phyloP scores from a whole-genome alignment of 2,888 invertebrate genomes.

The Tenthredo distinguenda region DNA sequence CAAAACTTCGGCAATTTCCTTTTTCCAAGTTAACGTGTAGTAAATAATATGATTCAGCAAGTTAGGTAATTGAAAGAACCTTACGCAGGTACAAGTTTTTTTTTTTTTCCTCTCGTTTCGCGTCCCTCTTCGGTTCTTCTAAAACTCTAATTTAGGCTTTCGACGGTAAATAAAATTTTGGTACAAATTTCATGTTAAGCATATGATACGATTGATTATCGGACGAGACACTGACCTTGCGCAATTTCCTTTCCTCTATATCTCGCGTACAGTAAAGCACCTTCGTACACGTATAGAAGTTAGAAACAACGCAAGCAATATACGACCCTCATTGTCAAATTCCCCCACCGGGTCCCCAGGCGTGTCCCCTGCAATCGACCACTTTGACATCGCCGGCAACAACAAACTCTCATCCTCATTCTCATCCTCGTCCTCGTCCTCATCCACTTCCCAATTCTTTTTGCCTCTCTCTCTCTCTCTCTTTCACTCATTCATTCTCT shows the following conservation, averaged over 20 bases:
- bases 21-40: constrained; percentile 10
- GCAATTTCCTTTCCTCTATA: neutral
- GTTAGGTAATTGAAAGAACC: constrained; percentile 23
- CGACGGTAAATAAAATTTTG: neutral
- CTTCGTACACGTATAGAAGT: neutral
- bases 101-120: neutral
- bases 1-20: constrained; percentile 18
- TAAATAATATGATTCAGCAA: constrained; percentile 13
- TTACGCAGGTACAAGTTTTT: neutral
- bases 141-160: neutral
- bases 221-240: constrained; percentile 18
- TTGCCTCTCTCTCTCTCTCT: neutral
- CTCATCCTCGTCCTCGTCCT: neutral
- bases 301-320: neutral
- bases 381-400: constrained; percentile 7
- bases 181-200: neutral
- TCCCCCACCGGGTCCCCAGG: neutral
- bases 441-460: constrained; percentile 32
- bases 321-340: neutral
- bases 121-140: neutral
- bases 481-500: neutral
- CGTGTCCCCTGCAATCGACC: constrained; percentile 15
- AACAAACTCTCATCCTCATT: constrained; percentile 17
- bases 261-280: neutral
- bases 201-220: neutral